These are phyloP conservation scores for Boloria selene DNA, from an alignment of 2,888 invertebrate species.

Conservation along the genomic window DNA sequence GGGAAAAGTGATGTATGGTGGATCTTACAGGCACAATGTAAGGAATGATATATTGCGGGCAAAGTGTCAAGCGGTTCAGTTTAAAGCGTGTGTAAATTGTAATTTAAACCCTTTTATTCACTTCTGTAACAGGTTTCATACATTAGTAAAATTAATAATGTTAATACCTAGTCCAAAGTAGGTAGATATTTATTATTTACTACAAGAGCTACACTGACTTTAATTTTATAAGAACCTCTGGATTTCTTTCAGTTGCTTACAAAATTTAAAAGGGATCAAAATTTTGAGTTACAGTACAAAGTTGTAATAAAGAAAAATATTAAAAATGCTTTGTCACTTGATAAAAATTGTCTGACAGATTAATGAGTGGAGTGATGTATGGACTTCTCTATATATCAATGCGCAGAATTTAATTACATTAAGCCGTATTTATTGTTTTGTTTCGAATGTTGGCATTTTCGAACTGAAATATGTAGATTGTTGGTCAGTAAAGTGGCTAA, in stretches of 20 bases:
- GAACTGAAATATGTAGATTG: too few species aligned
- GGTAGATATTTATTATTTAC: too few species aligned
- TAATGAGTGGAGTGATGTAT: conserved; percentile 5
- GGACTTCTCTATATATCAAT: neutral
- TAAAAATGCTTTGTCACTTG: neutral
- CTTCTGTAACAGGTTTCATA: too few species aligned
- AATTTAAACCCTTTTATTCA: neutral
- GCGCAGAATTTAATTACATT: neutral
- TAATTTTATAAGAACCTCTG: neutral
- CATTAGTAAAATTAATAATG: too few species aligned
- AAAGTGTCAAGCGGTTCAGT: neutral
- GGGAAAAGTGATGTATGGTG: conserved; percentile 3
- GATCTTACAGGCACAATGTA: neutral
- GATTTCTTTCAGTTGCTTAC: neutral
- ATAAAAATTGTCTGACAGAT: neutral
- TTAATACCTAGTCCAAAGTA: too few species aligned
- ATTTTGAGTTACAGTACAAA: too few species aligned
- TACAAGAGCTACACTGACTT: too few species aligned
- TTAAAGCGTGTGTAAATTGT: conserved; percentile 6
- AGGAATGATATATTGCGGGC: conserved; percentile 10
- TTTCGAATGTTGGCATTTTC: neutral
- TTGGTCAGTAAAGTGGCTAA: too few species aligned
- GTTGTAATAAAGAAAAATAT: neutral
- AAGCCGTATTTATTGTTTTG: neutral
- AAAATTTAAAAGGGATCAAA: too few species aligned